A percentile compares a stretch with the other conserved stretches of the same genome.
Conservation (phyloP, 2,113 vertebrate genomes). For the Esox niger region DNA sequence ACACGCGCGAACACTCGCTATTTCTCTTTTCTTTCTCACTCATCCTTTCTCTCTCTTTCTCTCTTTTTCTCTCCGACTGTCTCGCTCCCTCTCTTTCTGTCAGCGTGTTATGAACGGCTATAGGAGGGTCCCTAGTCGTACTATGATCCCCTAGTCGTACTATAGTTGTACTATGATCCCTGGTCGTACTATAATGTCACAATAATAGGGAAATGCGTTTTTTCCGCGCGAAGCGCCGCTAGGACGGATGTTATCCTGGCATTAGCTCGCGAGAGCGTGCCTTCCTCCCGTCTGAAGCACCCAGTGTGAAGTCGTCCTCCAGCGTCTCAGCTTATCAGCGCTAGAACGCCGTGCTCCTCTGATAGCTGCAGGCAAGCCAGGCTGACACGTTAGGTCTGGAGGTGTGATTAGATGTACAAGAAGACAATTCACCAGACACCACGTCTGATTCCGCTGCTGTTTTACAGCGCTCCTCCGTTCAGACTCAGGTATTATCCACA, state of each 20-base stretch:
- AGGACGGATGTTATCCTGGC: conserved; percentile 15
- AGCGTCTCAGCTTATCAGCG: conserved; percentile 14
- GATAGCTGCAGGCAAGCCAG: neutral
- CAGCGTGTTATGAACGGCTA: too few species aligned
- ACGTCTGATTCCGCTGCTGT: neutral
- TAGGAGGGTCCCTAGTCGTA: neutral
- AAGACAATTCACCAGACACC: conserved; percentile 1
- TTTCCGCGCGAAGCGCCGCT: neutral
- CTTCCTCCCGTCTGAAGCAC: neutral
- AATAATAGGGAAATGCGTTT: neutral
- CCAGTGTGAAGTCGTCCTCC: neutral
- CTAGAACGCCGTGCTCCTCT: neutral
- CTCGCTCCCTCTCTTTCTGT: too few species aligned
- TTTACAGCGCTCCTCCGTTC: neutral
- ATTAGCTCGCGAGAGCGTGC: conserved; percentile 27
- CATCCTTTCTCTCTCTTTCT: too few species aligned
- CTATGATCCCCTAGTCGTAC: too few species aligned
- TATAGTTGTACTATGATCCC: too few species aligned
- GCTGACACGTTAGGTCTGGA: neutral
- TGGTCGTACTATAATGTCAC: neutral
- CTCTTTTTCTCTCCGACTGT: too few species aligned
- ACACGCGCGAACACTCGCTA: too few species aligned
- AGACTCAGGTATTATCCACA: neutral
- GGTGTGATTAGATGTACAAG: neutral
- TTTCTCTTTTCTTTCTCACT: too few species aligned